Conservation (phyloP, 2,113 vertebrate species). For the Forbesichthys agassizii region DNA sequence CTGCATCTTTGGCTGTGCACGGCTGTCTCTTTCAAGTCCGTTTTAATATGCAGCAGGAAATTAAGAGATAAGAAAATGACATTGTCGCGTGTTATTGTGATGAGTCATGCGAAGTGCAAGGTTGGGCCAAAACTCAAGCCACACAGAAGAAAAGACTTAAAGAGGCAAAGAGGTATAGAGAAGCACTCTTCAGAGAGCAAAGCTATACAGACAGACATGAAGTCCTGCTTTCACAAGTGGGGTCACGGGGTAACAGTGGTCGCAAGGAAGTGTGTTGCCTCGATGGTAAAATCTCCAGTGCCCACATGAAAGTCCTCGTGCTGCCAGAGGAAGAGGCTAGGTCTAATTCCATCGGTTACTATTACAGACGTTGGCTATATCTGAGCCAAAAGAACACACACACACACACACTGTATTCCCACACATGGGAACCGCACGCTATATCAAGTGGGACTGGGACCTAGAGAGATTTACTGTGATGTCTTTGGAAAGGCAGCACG, state of each 20-base stretch:
- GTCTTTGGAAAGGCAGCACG: conserved; percentile 63
- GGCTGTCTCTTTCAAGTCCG: conserved; percentile 4
- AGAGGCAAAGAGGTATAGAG: conserved; percentile 1
- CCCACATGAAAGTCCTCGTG: conserved; percentile 74
- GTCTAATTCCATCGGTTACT: conserved; percentile 73
- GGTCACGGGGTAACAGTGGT: conserved; percentile 45
- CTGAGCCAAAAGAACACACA: conserved; percentile 73
- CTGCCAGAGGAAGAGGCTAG: conserved; percentile 53
- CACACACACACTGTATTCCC: conserved; percentile 73
- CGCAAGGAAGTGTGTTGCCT: conserved; percentile 44
- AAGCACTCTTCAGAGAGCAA: conserved; percentile 11
- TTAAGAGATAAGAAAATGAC: background rate
- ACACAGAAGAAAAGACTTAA: background rate
- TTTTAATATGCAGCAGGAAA: conserved; percentile 24
- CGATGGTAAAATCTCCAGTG: conserved; percentile 51
- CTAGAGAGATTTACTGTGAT: conserved; percentile 41
- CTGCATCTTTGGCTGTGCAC: conserved; percentile 17
- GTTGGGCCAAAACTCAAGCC: conserved; percentile 40
- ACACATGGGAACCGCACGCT: conserved; percentile 43
- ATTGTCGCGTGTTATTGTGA: conserved; percentile 23
- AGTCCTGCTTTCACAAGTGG: conserved; percentile 10
- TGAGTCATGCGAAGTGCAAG: conserved; percentile 37
- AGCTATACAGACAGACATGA: background rate
- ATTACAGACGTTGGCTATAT: conserved; percentile 73
- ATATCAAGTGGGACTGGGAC: conserved; percentile 25